phyloP scores from a whole-genome alignment of 2,888 invertebrate species.

The Eilema caniola region DNA sequence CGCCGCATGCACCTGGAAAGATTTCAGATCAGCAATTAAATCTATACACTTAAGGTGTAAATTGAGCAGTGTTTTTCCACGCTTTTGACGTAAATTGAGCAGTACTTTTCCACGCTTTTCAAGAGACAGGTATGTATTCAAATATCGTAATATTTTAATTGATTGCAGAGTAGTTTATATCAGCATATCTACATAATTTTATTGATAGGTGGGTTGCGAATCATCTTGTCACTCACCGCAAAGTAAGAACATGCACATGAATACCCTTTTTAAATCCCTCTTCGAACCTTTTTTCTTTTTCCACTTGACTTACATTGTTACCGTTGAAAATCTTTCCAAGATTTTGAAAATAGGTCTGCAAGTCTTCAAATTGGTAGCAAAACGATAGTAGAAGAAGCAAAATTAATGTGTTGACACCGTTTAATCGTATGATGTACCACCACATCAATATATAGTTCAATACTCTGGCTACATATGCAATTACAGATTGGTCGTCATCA shows the following conservation, averaged over 20 bases:
- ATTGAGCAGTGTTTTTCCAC: not conserved
- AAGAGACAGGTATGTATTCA: no score
- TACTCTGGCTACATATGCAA: not conserved
- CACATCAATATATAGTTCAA: not conserved
- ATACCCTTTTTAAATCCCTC: not conserved
- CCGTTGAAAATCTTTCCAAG: constrained; percentile 7
- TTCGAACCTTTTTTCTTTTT: constrained; percentile 13
- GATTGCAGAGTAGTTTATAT: not conserved
- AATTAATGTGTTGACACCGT: not conserved
- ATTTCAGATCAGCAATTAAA: no score
- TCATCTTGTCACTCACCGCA: constrained; percentile 8
- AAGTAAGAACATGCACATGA: not conserved
- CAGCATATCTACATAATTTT: no score
- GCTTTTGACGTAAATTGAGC: not conserved
- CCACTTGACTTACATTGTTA: not conserved
- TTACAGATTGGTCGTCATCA: not conserved
- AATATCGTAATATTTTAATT: no score
- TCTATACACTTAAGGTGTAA: not conserved
- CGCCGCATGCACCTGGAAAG: not conserved
- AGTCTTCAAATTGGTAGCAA: constrained; percentile 10
- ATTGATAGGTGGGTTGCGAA: no score
- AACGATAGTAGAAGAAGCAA: not conserved
- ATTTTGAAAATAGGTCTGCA: not conserved
- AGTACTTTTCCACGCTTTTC: no score
- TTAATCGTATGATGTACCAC: not conserved